These are phyloP conservation scores for Hydractinia symbiolongicarpus DNA, from an alignment of 30 jellyfish, hydroid and myxozoan genomes.

Conservation along the genomic window DNA sequence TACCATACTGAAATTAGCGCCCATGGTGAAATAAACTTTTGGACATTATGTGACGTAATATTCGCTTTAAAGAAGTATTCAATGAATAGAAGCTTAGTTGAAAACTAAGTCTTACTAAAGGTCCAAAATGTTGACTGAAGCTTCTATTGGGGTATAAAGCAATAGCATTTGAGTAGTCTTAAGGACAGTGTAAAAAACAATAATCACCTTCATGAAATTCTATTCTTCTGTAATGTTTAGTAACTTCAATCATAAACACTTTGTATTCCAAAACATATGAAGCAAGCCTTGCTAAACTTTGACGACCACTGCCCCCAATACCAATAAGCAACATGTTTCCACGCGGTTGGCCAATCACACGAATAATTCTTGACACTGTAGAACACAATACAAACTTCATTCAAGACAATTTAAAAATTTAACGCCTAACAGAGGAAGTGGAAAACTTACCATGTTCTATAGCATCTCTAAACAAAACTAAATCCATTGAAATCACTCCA, in stretches of 20 bases:
- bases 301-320: constrained; percentile 98
- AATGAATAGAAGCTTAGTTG: too few relatives aligned
- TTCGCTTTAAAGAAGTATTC: too few relatives aligned
- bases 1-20: too few relatives aligned
- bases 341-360: constrained; percentile 95
- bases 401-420: not conserved
- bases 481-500: constrained; percentile 87
- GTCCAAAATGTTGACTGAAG: too few relatives aligned
- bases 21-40: too few relatives aligned
- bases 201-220: constrained; percentile 87
- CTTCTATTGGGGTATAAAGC: not conserved
- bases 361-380: constrained; percentile 77
- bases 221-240: constrained; percentile 74
- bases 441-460: constrained; percentile 74
- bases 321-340: constrained; percentile 94
- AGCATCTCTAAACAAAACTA: constrained; percentile 87
- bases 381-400: not conserved
- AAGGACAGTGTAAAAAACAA: too few relatives aligned
- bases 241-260: constrained; percentile 78
- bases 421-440: not conserved
- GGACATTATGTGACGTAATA: too few relatives aligned
- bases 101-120: too few relatives aligned
- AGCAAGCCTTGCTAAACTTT: constrained; percentile 78
- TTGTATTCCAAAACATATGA: constrained; percentile 64
- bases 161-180: not conserved